Percentiles rank a stretch among this genome's conserved stretches.
Evolutionary conservation across 2,888 invertebrate genomes (phyloP).

Genomic region (Latrodectus elegans): DNA sequence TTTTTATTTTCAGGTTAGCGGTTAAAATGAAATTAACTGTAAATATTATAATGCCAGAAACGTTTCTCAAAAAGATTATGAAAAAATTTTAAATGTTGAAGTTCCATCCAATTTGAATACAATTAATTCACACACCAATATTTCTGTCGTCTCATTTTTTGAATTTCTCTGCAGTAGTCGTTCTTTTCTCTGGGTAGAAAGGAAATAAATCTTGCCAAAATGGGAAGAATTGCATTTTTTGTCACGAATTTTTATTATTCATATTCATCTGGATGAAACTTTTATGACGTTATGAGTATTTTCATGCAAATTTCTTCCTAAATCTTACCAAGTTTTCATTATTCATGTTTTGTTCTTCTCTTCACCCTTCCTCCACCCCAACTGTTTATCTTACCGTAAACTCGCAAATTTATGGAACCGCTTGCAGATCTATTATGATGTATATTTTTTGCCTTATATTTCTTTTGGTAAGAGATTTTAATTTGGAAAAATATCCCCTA

Average conservation of each 20-base stretch:
- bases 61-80: too few relatives aligned
- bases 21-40: too few relatives aligned
- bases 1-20: too few relatives aligned
- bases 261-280: not conserved
- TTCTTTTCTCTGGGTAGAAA: not conserved
- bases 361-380: not conserved
- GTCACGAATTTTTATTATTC: not conserved
- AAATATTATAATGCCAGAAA: too few relatives aligned
- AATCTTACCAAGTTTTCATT: constrained; percentile 31
- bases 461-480: constrained; percentile 33
- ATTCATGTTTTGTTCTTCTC: constrained; percentile 29
- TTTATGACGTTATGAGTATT: constrained; percentile 30
- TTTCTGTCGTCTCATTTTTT: not conserved
- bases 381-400: constrained; percentile 40
- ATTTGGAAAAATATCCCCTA: constrained; percentile 30
- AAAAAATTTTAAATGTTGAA: too few relatives aligned
- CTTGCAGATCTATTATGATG: not conserved
- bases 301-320: constrained; percentile 48
- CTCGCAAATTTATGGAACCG: constrained; percentile 11
- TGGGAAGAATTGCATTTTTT: constrained; percentile 18
- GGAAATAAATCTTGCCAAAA: constrained; percentile 14
- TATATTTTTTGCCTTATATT: constrained; percentile 5
- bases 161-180: not conserved
- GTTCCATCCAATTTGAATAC: too few relatives aligned
- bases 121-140: too few relatives aligned